Percentiles rank a stretch among this genome's conserved stretches.
Evolutionary conservation across 2,888 invertebrate genomes (phyloP).

Genomic region (Cryptosula pallasiana): DNA sequence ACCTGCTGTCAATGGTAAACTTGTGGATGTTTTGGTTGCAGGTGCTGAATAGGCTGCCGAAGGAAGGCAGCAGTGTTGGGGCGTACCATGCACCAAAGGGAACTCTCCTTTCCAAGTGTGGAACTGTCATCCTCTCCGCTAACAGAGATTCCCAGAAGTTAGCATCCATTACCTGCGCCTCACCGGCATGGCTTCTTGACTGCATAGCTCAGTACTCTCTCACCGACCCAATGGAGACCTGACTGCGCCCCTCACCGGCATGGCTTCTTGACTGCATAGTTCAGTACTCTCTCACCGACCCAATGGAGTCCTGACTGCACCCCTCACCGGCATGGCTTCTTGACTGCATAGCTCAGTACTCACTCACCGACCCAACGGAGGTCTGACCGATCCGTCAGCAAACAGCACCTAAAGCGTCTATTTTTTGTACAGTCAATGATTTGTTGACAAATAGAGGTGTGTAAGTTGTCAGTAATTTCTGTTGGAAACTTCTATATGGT

Average conservation of each 20-base stretch:
- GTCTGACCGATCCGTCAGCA: no score
- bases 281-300: no score
- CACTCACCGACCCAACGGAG: not conserved
- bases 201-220: slow-evolving; percentile 3
- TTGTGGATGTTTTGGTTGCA: not conserved
- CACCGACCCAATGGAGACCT: not conserved
- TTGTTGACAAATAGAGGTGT: no score
- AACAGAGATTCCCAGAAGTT: not conserved
- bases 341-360: slow-evolving; percentile 9
- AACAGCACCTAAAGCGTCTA: no score
- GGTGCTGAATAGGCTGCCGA: not conserved
- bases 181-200: slow-evolving; percentile 11
- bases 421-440: no score
- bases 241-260: not conserved
- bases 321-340: slow-evolving; percentile 7
- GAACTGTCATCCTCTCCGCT: not conserved
- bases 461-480: no score
- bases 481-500: no score
- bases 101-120: not conserved
- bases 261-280: no score
- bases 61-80: not conserved
- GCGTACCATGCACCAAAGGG: slow-evolving; percentile 2
- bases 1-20: no score
- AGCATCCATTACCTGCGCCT: not conserved
- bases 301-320: no score